A percentile compares a stretch with the other conserved stretches of the same genome.
phyloP scores from a whole-genome alignment of 2,113 vertebrate species.

The Clinocottus analis region DNA sequence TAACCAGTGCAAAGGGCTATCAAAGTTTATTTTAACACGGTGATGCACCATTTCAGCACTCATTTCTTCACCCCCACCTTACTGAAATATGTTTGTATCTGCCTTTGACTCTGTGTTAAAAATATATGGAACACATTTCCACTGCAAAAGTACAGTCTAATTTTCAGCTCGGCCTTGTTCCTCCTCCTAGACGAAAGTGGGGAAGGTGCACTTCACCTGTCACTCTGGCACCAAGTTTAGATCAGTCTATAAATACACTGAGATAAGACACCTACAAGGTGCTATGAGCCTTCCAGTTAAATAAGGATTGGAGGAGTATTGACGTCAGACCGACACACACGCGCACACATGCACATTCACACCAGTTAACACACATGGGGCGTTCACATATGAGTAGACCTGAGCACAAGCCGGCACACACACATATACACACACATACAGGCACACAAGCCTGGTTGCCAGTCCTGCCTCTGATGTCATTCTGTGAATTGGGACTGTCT shows the following conservation, averaged over 20 bases:
- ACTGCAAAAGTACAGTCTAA: constrained; percentile 35
- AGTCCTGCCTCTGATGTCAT: constrained; percentile 72
- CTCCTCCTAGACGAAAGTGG: neutral
- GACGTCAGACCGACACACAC: constrained; percentile 68
- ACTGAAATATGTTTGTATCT: constrained; percentile 12
- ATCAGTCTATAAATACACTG: constrained; percentile 60
- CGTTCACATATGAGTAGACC: constrained; percentile 9
- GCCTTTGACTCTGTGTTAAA: neutral
- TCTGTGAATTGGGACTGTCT: constrained; percentile 71
- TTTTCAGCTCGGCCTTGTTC: neutral
- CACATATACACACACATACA: constrained; percentile 18
- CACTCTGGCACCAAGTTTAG: constrained; percentile 44
- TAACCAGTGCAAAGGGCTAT: neutral
- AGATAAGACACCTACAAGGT: constrained; percentile 70
- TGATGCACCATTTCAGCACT: constrained; percentile 18
- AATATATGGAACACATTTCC: neutral
- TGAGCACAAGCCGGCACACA: neutral
- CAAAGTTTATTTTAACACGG: neutral
- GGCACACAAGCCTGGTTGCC: constrained; percentile 38
- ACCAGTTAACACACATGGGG: constrained; percentile 2
- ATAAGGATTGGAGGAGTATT: constrained; percentile 74
- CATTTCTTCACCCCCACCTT: constrained; percentile 20
- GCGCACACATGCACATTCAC: constrained; percentile 2
- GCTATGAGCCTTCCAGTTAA: constrained; percentile 66
- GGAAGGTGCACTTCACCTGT: constrained; percentile 56